Evolutionary conservation across 1,140 invertebrate species (phyloP), one percentile per base, ranked within the genome.

Genomic region (Drosophila fuyamai): DNA sequence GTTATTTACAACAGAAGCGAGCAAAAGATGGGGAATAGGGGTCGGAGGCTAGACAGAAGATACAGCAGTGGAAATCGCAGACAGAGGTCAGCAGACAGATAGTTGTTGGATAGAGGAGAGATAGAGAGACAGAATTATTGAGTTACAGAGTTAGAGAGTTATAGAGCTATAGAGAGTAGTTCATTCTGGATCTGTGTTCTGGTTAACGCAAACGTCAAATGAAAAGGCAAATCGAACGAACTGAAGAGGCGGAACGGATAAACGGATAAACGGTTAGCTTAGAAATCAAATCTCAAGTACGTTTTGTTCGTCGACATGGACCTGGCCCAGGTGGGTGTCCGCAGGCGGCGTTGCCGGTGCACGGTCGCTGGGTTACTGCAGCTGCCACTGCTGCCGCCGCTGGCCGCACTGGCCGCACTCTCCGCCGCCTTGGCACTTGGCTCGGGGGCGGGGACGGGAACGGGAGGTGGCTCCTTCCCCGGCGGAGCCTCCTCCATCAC

Each of bases 261-360:
- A 65, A 75, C 16, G 66, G 48, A 84, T 65, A 75, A 65, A 75
- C 16, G 66, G 48, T 77, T 76, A 68, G 50, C 46, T 47, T 77
- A 73, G 62, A 68, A 79, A 76, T 48, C 55, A 81, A 76, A 44
- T 48, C 84, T 82, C 79, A 80, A 90, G 91, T 92, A 92, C 91
- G 90, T 92, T 92, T 92, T 92, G 79, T 92, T 90, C 75, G 89
- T 92, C 70, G 91, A 91, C 91, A 92, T 92, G 93, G 95, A 95
- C 93, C 95, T 95, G 93, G 95, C 95, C 95, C 95, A 96, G 90
- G 95, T 94, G 86, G 95, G 95, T 92, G 95, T 95, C 93, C 95
- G 94, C 92, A 96, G 95, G 84, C 95, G 94, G 92, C 95, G 94
- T 93, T 91, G 89, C 90, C 89, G 85, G 74, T 90, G 86, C 76